phyloP scores from a whole-genome alignment of 2,113 vertebrate genomes.

The Takifugu flavidus region DNA sequence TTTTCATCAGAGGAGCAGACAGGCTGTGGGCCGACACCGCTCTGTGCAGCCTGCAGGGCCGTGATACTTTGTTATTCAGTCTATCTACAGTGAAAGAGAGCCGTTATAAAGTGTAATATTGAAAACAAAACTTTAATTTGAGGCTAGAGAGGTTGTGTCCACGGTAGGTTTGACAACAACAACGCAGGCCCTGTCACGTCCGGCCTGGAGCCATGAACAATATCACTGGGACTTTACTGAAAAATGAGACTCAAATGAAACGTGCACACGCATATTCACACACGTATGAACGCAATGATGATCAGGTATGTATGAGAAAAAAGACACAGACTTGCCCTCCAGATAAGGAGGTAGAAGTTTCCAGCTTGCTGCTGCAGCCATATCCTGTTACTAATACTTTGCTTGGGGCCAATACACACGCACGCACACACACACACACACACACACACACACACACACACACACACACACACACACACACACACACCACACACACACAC shows the following conservation, averaged over 20 bases:
- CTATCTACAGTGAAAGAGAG: no score
- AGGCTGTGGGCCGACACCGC: no score
- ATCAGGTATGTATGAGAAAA: slow-evolving; percentile 80
- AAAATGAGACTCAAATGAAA: slow-evolving; percentile 54
- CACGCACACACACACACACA: slow-evolving; percentile 24
- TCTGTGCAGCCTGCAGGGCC: no score
- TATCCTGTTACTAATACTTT: slow-evolving; percentile 89
- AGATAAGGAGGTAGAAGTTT: slow-evolving; percentile 81
- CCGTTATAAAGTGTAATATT: no score
- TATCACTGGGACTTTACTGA: slow-evolving; percentile 65
- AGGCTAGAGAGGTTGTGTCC: no score
- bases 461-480: slow-evolving; percentile 29
- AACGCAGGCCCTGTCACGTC: slow-evolving; percentile 12
- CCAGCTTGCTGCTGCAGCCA: slow-evolving; percentile 73
- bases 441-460: slow-evolving; percentile 29
- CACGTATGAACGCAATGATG: slow-evolving; percentile 63
- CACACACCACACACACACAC: slow-evolving; percentile 25
- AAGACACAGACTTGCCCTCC: slow-evolving; percentile 73
- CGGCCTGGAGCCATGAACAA: slow-evolving; percentile 44
- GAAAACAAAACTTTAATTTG: no score
- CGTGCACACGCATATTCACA: slow-evolving; percentile 27
- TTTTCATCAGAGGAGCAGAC: no score
- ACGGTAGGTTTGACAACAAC: not conserved
- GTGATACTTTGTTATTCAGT: no score
- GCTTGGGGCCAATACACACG: slow-evolving; percentile 64